Evolutionary conservation across 1,140 invertebrate genomes (phyloP).

Genomic region (Maconellicoccus hirsutus): DNA sequence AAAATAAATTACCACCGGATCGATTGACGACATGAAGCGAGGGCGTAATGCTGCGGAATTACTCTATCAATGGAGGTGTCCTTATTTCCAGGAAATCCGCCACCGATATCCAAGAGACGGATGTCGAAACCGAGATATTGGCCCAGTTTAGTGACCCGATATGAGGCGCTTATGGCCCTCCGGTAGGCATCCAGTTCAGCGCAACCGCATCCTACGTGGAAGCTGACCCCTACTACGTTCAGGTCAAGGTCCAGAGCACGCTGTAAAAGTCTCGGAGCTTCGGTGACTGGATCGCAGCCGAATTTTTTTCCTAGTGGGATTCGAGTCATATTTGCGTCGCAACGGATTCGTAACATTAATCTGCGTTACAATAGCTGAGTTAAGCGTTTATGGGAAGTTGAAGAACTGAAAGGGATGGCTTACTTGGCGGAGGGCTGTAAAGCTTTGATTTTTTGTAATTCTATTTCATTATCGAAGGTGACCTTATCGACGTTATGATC

Average conservation of each 20-base stretch:
- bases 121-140: slow-evolving; percentile 54
- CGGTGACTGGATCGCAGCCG: slow-evolving; percentile 69
- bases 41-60: too few species aligned
- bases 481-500: slow-evolving; percentile 64
- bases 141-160: slow-evolving; percentile 57
- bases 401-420: too few species aligned
- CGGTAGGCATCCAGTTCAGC: slow-evolving; percentile 58
- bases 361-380: too few species aligned
- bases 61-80: slow-evolving; percentile 52
- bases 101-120: slow-evolving; percentile 67
- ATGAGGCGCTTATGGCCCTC: slow-evolving; percentile 58
- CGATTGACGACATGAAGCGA: too few species aligned
- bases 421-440: slow-evolving; percentile 70
- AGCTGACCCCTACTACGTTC: slow-evolving; percentile 72
- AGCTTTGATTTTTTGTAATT: slow-evolving; percentile 83
- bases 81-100: slow-evolving; percentile 68
- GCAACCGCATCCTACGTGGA: slow-evolving; percentile 81
- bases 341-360: slow-evolving; percentile 82
- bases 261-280: slow-evolving; percentile 65
- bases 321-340: slow-evolving; percentile 72
- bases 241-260: slow-evolving; percentile 55
- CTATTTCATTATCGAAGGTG: slow-evolving; percentile 93
- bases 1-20: too few species aligned
- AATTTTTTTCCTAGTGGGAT: slow-evolving; percentile 92
- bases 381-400: too few species aligned